Conservation (phyloP, 2,888 invertebrate genomes). For the Troides aeacus region DNA sequence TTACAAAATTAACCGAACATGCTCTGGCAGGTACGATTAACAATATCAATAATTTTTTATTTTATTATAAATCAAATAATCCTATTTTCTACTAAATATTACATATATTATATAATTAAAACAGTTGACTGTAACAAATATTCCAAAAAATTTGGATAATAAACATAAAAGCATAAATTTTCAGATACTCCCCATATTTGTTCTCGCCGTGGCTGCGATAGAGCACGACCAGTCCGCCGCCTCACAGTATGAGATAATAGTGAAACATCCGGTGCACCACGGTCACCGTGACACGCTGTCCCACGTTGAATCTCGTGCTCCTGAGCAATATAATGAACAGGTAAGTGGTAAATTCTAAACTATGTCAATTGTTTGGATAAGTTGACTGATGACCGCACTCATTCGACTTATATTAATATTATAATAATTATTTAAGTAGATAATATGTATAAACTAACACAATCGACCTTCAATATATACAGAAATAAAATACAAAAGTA, state of each 20-base stretch:
- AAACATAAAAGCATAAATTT: background rate
- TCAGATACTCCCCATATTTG: conserved; percentile 12
- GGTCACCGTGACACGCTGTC: conserved; percentile 50
- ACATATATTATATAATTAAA: too few species aligned
- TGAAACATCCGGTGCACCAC: conserved; percentile 39
- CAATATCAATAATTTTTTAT: conserved; percentile 7
- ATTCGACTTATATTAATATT: too few species aligned
- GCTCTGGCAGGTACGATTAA: conserved; percentile 36
- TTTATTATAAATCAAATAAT: background rate
- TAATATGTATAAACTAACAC: too few species aligned
- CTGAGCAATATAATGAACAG: conserved; percentile 69
- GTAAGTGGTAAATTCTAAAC: conserved; percentile 44
- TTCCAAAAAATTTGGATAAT: too few species aligned
- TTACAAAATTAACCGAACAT: conserved; percentile 27
- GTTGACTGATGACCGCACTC: too few species aligned
- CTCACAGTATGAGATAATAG: conserved; percentile 55
- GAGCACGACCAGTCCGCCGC: conserved; percentile 48
- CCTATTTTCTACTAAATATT: too few species aligned
- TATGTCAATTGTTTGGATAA: too few species aligned
- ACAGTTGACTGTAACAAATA: background rate
- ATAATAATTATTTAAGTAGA: too few species aligned
- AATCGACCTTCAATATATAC: too few species aligned
- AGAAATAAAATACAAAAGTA: too few species aligned
- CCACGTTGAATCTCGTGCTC: conserved; percentile 52
- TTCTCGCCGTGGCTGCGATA: conserved; percentile 46